Base-by-base conservation (phyloP, 2,113 vertebrate species). In the Pluvianellus socialis region DNA sequence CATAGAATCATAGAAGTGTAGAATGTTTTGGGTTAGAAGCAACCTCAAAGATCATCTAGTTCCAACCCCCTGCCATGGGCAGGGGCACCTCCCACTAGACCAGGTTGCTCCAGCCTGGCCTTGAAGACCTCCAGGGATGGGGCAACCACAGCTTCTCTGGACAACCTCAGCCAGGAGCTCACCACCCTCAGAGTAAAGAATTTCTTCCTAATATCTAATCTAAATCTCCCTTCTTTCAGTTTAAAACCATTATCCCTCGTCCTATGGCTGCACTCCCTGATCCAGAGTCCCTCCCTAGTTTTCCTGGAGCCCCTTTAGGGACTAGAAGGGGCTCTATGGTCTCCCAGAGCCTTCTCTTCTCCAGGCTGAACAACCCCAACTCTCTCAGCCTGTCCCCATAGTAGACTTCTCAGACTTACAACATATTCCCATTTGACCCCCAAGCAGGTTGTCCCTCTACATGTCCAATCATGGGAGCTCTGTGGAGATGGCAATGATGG, bases 401-500 rank as follows among this genome's bases (percentile, higher is more conserved):
- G 26, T 26, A 65, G 27, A 42, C 15, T 56, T 66, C 70, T 42
- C 45, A 56, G 40, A 28, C 4, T 18, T 17, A 2, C 0, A 14
- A 11, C 3, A 1, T 11, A 33, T 4, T 49, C 13, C 1, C 2
- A 75, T 70, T 16, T 33, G 23, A 45, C 7, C 4, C 30, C 2
- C 2, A 2, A 38, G 47, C 5, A 35, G 8, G 42, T 45, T 68
- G 27, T 72, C 9, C 52, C 42, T 24, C 52, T 14, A 0, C 24
- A 26, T 3, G 1, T 49, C 28, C 56, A 28, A 12, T 20, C 22
- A 2, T 1, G 9, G 35, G 50, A 74, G 4, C 14, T 71, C 42
- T 45, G 42, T 8, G 21, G 33, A 49, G 14, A 12, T 15, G 24
- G 20, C 28, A 16, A 3, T 4, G 40, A 5, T 11, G 55, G 49